Conservation (phyloP, 2,113 vertebrate species). For the Crypturellus undulatus region DNA sequence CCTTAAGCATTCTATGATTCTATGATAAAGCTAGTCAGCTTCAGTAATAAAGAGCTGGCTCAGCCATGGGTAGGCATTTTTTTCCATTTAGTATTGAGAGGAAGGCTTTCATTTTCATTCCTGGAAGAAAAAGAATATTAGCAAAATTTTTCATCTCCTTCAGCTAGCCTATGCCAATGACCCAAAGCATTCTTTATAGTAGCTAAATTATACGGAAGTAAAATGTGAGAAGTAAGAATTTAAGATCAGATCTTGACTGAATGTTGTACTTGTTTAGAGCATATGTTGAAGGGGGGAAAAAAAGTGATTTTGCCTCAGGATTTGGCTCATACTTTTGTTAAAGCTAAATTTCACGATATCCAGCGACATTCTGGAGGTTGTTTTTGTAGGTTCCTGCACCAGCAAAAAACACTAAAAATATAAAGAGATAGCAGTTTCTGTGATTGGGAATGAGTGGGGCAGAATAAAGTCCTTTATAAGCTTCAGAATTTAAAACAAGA, state of each 20-base stretch:
- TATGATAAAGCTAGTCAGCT: neutral
- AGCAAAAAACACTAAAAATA: neutral
- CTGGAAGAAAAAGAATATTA: neutral
- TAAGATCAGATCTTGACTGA: neutral
- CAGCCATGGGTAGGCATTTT: accelerated
- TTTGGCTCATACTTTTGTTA: neutral
- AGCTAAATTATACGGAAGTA: neutral
- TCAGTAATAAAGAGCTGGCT: neutral
- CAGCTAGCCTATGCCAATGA: neutral
- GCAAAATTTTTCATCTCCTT: neutral
- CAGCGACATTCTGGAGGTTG: neutral
- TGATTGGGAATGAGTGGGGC: neutral
- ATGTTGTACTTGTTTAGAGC: neutral
- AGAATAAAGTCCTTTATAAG: neutral
- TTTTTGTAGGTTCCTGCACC: neutral
- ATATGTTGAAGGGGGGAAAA: neutral
- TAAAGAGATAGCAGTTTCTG: neutral
- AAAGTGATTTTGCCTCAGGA: neutral
- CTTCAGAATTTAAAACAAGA: neutral
- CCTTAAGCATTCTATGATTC: no score
- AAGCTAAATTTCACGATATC: neutral
- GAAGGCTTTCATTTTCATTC: neutral
- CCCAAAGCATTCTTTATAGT: neutral
- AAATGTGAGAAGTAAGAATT: neutral
- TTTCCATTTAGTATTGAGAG: neutral